Base-by-base conservation (phyloP, 2,113 vertebrate genomes). In the Sterrhoptilus dennistouni region DNA sequence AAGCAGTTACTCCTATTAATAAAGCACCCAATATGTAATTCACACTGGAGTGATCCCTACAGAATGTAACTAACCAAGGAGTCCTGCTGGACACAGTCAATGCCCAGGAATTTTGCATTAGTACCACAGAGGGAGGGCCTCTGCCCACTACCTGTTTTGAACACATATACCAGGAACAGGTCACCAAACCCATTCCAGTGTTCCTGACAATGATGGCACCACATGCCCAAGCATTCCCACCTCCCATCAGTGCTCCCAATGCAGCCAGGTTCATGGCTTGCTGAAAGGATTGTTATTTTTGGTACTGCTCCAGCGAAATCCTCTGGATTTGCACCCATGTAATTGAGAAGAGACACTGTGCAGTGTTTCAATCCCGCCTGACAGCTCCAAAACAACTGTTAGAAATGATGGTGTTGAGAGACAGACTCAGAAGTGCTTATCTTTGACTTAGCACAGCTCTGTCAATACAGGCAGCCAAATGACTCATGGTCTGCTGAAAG, bases 361-460 rank as follows among this genome's bases (percentile, higher is more conserved):
- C 38, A 60, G 53, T 40, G 72, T 86, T 74, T 83, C 91, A 83
- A 2, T 52, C 68, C 72, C 42, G 72, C 63, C 83, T 71, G 76
- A 71, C 93, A 95, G 93, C 79, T 96, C 61, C 33, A 9, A 87
- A 75, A 38, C 89, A 95, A 63, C 86, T 89, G 87, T 8, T 78
- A 75, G 72, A 40, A 94, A 87, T 0, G 11, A 77, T 3, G 7
- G 72, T 47, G 74, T 21, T 81, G 83, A 92, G 91, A 93, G 77
- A 95, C 86, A 63, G 92, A 40, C 79, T 78, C 83, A 90, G 56
- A 61, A 89, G 44, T 42, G 77, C 69, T 84, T 81, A 56, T 87
- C 88, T 69, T 27, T 36, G 50, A 38, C 68, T 90, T 74, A 63
- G 89, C 88, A 94, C 36, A 57, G 64, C 1, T 8, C 60, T 83